Base-by-base conservation (phyloP, 2,888 invertebrate genomes). In the Zhuqinia jingwanae region DNA sequence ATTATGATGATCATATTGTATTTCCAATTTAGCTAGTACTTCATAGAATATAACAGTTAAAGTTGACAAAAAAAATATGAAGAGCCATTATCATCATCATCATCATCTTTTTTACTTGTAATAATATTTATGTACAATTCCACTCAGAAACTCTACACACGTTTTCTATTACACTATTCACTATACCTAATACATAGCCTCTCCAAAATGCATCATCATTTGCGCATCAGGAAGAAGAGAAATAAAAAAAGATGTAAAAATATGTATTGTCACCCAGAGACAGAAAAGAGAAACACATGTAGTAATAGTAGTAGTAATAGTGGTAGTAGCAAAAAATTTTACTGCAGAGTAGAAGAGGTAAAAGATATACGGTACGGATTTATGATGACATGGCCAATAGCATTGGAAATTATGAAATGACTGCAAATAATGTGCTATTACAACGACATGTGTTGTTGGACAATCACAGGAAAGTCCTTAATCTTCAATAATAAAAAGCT, bases 101-200 rank as follows among this genome's bases (percentile, higher is more conserved):
- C n/a, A n/a, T n/a, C n/a, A 45, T 45, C 47, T 45, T 45, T 8
- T 11, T 11, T 8, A 45, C 15, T 53, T 3, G 15, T 53, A 53
- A 17, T 53, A 53, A 53, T 53, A n/a, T 17, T 17, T 22, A 47
- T 47, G 2, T 13, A 50, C 30, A 20, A 70, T 15, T 70, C 8
- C 15, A 75, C 53, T 75, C 53, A 27, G 25, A 36, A 75, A 75
- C 75, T 53, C 75, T 17, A 30, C 75, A 75, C 75, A 75, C 75
- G 75, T 75, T 75, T 75, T 53, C 75, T 36, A 75, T 75, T 75
- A 75, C 75, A 30, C 27, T 10, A 45, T 20, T 25, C 13, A 27
- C 20, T 45, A 68, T 50, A 36, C 36, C n/a, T n/a, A n/a, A n/a
- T 36, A 36, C 13, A 50, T 15, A 20, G 50, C 27, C 73, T n/a